Conservation (phyloP, 1,140 invertebrate genomes). For the Brachionus angularis region DNA sequence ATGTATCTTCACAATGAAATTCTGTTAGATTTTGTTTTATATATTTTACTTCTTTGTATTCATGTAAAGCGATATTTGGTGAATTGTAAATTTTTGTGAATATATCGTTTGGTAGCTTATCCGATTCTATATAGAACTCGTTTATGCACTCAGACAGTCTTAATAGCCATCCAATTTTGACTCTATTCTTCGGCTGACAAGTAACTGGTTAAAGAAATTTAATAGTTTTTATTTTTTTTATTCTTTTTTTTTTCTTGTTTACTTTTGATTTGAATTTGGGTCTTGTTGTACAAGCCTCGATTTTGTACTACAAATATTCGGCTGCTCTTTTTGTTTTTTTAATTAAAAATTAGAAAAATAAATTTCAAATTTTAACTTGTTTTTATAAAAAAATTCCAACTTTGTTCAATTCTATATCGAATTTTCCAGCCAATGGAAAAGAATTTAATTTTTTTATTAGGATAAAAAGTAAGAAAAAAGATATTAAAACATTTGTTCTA, state of each 20-base stretch:
- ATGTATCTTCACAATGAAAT: constrained; percentile 28
- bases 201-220: background rate
- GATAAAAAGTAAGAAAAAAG: background rate
- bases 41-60: constrained; percentile 20
- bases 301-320: constrained; percentile 1
- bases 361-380: background rate
- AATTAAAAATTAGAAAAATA: background rate
- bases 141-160: constrained; percentile 21
- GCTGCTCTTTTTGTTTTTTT: background rate
- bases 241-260: background rate
- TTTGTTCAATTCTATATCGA: background rate
- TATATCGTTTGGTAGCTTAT: background rate
- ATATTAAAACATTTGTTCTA: constrained; percentile 1
- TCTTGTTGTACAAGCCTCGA: constrained; percentile 34
- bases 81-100: background rate
- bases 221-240: background rate
- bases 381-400: background rate
- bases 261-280: background rate
- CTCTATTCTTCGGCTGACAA: constrained; percentile 10
- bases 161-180: constrained; percentile 20
- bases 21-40: constrained; percentile 9
- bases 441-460: background rate
- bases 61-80: constrained; percentile 5
- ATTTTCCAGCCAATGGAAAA: constrained; percentile 14
- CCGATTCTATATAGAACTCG: constrained; percentile 21